phyloP scores from a whole-genome alignment of 2,797 vertebrate species.

The Danio choprae region DNA sequence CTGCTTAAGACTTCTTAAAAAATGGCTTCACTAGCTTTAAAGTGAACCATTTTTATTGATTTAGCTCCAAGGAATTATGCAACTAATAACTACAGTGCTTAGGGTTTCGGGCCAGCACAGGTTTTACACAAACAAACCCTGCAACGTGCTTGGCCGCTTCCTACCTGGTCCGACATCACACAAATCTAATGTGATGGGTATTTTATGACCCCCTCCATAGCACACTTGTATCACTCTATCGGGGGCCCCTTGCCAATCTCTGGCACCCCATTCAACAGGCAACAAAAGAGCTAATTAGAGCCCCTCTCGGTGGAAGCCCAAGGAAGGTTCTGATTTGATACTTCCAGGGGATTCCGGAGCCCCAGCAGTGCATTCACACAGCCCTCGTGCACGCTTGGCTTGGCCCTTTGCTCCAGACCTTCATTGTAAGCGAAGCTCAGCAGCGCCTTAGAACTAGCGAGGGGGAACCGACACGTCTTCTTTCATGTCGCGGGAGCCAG shows the following conservation, averaged over 20 bases:
- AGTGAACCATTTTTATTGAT: neutral
- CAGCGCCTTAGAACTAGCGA: slow-evolving; percentile 74
- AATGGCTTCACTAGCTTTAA: neutral
- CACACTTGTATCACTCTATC: slow-evolving; percentile 65
- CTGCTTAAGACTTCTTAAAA: too few species aligned
- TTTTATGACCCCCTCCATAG: slow-evolving; percentile 71
- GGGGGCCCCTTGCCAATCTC: slow-evolving; percentile 71
- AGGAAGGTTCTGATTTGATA: slow-evolving; percentile 80
- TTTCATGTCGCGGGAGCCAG: slow-evolving; percentile 78
- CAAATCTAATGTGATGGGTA: slow-evolving; percentile 42
- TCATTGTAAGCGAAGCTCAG: slow-evolving; percentile 73
- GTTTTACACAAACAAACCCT: slow-evolving; percentile 50
- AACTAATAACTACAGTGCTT: neutral
- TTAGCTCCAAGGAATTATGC: neutral
- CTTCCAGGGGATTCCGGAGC: slow-evolving; percentile 81
- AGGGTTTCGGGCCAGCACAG: neutral
- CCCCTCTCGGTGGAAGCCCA: slow-evolving; percentile 76
- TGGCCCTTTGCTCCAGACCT: slow-evolving; percentile 76
- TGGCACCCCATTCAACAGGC: slow-evolving; percentile 75
- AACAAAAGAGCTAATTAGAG: slow-evolving; percentile 85
- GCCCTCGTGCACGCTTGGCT: slow-evolving; percentile 72
- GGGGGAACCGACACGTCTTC: slow-evolving; percentile 76
- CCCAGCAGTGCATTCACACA: slow-evolving; percentile 68
- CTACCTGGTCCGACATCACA: slow-evolving; percentile 52
- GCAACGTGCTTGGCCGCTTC: slow-evolving; percentile 15